Evolutionary conservation across 2,888 invertebrate genomes (phyloP), one percentile per base, ranked within the genome.

Genomic region (Papilio gigon): DNA sequence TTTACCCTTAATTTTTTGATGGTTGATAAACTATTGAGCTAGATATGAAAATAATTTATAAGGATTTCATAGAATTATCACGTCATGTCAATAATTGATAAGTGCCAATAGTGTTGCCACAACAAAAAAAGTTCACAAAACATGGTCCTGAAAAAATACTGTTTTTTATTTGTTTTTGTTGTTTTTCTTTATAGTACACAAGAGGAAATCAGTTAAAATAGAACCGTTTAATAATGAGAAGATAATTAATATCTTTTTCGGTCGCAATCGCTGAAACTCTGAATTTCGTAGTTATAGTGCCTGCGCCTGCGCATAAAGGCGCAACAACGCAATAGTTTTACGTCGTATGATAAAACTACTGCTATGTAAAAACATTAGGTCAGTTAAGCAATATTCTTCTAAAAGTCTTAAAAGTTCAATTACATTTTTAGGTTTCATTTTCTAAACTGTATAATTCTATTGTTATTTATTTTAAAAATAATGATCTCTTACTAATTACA

Each of bases 31-130:
- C 4, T 56, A n/a, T 30, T 56, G 17, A 17, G n/a, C 53, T 9
- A n/a, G 53, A n/a, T 30, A 30, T 30, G 53, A 56, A 56, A 56
- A 56, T 56, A 56, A 56, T 8, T 27, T 27, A 56, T 9, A 9
- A 56, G 9, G n/a, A 56, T 56, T 56, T 30, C 14, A 17, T 70
- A 61, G 65, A 71, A 71, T 70, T 64, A 53, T 63, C 65, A 61
- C 63, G 64, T 65, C 27, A 65, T 53, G 40, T 64, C 37, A 64
- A 37, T 63, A 53, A 9, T 42, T 62, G 61, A 44, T 62, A 47
- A 63, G 8, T 64, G 30, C 37, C 25, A 53, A 9, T 37, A 53
- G 11, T 64, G 53, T 53, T 64, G 53, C 64, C 64, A 64, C 11
- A 53, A 14, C 9, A 53, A n/a, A 20, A 56, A 59, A 22, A 20